Base-by-base conservation (phyloP, 2,888 invertebrate species). In the Cheilosia scutellata region DNA sequence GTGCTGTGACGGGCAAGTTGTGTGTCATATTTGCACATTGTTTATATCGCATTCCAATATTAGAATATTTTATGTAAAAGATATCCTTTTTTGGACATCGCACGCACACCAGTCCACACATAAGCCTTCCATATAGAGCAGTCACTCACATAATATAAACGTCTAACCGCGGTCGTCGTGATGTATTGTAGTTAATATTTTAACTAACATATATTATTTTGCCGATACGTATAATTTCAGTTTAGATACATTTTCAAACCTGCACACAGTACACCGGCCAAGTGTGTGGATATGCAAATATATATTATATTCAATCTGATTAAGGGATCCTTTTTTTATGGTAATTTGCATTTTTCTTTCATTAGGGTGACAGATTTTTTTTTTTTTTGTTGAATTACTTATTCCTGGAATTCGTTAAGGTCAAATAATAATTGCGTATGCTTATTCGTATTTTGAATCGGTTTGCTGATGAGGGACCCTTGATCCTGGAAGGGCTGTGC, bases 41-140 rank as follows among this genome's bases (percentile, higher is more conserved):
- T 86, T 68, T 86, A 82, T 86, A 86, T 86, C 72, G 82, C 86
- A 86, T 86, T 86, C 86, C 86, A 86, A 86, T 82, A 86, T 86
- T 82, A 82, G 82, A 82, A 82, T 62, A 72, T 86, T 82, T 80
- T 72, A 72, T 86, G 37, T 68, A 71, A 71, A 86, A 82, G 75
- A 82, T 82, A 77, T 82, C 71, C 72, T 82, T 86, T 86, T 86
- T 80, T 80, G 84, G 55, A 76, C 82, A 76, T 63, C 44, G 62
- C 79, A 84, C 80, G 80, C 79, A 80, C 79, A 80, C 83, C 5
- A 37, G 5, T 37, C 20, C 66, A 13, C 42, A 65, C 44, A 72
- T 80, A 79, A 84, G 79, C 80, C 75, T 80, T 82, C 40, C 42
- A 40, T 65, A 74, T 55, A 66, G 5, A 20, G 5, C 40, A 5